Percentiles rank a stretch among this genome's conserved stretches.
Evolutionary conservation across 1,140 invertebrate genomes (phyloP).

Genomic region (Ectropis grisescens): DNA sequence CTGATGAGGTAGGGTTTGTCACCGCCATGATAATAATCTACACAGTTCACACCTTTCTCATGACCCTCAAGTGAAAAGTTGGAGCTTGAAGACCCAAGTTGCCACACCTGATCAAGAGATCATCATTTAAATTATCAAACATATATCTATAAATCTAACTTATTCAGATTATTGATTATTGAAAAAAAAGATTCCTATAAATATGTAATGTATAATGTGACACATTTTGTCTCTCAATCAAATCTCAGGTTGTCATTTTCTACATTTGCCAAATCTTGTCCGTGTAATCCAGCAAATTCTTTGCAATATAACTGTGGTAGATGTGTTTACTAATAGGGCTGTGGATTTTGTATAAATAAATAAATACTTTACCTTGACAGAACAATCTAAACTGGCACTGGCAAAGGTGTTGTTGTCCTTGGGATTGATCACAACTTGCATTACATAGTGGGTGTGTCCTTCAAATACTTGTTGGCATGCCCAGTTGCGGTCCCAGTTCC

Average conservation of each 20-base stretch:
- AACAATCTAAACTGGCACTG: constrained; percentile 96
- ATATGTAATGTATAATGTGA: too few relatives aligned
- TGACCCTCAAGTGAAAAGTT: constrained; percentile 99
- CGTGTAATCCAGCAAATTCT: too few relatives aligned
- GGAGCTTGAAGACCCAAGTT: constrained; percentile 94
- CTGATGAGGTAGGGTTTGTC: constrained; percentile 99
- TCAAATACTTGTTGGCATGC: constrained; percentile 97
- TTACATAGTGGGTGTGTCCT: constrained; percentile 99
- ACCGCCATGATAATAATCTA: constrained; percentile 99
- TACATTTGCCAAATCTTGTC: too few relatives aligned
- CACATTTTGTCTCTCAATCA: too few relatives aligned
- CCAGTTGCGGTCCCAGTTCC: constrained; percentile 99
- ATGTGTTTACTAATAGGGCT: too few relatives aligned
- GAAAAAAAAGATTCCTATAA: too few relatives aligned
- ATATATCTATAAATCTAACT: too few relatives aligned
- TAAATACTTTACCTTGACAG: constrained; percentile 95
- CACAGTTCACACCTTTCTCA: constrained; percentile 98
- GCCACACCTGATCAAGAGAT: constrained; percentile 94
- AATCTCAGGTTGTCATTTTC: too few relatives aligned
- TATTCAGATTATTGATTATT: too few relatives aligned
- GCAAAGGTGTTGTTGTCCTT: constrained; percentile 99
- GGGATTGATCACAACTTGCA: constrained; percentile 99
- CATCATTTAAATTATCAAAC: too few relatives aligned
- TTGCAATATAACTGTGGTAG: too few relatives aligned
- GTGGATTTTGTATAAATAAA: too few relatives aligned